These are phyloP conservation scores for Zaprionus ornatus DNA, from an alignment of 1,140 invertebrate species.

Conservation along the genomic window DNA sequence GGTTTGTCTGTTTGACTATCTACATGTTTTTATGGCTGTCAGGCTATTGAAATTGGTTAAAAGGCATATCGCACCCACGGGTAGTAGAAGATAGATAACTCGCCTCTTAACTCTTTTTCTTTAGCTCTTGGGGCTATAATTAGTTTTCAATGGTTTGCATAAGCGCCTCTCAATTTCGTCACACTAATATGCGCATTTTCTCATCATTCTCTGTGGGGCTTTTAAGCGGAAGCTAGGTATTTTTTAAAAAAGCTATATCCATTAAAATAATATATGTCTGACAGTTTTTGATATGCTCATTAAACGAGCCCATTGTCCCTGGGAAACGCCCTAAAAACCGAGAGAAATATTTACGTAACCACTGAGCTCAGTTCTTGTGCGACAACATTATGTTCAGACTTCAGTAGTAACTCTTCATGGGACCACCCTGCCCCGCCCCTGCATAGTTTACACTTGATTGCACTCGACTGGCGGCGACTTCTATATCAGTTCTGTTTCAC, in stretches of 20 bases:
- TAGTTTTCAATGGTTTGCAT: constrained; percentile 42
- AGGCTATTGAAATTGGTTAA: constrained; percentile 28
- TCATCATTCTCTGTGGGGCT: constrained; percentile 26
- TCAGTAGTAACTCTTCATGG: constrained; percentile 2
- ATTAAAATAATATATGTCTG: constrained; percentile 26
- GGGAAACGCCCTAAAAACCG: constrained; percentile 37
- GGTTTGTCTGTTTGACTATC: neutral
- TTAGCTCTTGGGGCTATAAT: constrained; percentile 25
- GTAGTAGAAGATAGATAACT: constrained; percentile 7
- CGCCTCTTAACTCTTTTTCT: neutral
- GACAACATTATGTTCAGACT: constrained; percentile 15
- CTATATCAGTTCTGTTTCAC: constrained; percentile 23
- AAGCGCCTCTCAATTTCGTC: constrained; percentile 47
- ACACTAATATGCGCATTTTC: constrained; percentile 40
- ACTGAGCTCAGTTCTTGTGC: constrained; percentile 4
- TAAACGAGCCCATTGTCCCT: constrained; percentile 31
- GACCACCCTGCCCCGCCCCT: constrained; percentile 9
- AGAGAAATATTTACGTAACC: constrained; percentile 4
- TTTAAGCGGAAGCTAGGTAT: constrained; percentile 27
- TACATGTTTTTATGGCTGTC: constrained; percentile 19
- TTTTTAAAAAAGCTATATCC: constrained; percentile 9
- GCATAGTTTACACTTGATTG: constrained; percentile 72
- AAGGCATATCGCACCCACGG: constrained; percentile 1
- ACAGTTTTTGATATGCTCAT: constrained; percentile 40
- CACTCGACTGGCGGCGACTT: constrained; percentile 17